A percentile compares a stretch with the other conserved stretches of the same genome.
Evolutionary conservation across 2,888 invertebrate genomes (phyloP).

Genomic region (Dolichomitus sp.): DNA sequence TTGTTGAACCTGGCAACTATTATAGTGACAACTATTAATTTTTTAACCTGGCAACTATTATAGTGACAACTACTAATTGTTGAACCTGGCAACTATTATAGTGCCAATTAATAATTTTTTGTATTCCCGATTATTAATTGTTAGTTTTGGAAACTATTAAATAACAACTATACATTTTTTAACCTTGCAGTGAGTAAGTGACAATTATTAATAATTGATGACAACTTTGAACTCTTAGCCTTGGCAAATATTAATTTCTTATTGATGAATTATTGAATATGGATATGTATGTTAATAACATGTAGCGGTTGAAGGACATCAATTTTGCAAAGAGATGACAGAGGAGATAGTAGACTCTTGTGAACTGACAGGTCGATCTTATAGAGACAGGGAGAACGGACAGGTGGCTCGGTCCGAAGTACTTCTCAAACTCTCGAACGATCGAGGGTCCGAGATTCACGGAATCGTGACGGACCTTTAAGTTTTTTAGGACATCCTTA

Average conservation of each 20-base stretch:
- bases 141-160: too few species aligned
- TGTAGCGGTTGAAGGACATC: constrained; percentile 4
- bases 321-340: constrained; percentile 6
- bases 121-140: too few species aligned
- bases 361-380: constrained; percentile 51
- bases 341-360: constrained; percentile 33
- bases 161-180: too few species aligned
- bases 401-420: constrained; percentile 64
- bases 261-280: neutral
- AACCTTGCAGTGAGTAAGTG: too few species aligned
- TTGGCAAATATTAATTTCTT: neutral
- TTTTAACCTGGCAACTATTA: too few species aligned
- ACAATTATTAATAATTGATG: too few species aligned
- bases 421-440: constrained; percentile 59
- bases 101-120: too few species aligned
- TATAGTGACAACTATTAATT: too few species aligned
- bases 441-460: constrained; percentile 67
- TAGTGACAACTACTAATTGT: too few species aligned
- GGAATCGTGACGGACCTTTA: constrained; percentile 69
- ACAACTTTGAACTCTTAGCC: too few species aligned
- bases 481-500: constrained; percentile 67
- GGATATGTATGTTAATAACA: neutral
- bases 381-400: constrained; percentile 47
- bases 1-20: too few species aligned
- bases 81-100: too few species aligned